These are phyloP conservation scores for Mythimna lalbum DNA, from an alignment of 2,888 invertebrate genomes.

Conservation along the genomic window DNA sequence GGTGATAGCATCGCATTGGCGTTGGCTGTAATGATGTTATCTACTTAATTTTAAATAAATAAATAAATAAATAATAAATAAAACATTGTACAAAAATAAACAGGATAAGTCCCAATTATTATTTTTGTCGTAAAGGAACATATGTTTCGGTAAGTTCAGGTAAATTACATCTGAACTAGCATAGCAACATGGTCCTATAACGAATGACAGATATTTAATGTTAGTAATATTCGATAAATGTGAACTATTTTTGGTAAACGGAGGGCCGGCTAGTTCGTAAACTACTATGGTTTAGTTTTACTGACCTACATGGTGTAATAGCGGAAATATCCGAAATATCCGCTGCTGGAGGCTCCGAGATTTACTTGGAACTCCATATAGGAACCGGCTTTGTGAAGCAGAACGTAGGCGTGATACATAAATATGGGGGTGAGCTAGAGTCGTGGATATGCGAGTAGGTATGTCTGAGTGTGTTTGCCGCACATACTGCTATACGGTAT, in stretches of 20 bases:
- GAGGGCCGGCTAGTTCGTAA: not conserved
- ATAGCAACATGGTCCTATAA: not conserved
- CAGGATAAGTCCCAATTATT: not conserved
- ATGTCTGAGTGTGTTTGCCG: too few species aligned
- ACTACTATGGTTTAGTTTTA: slow-evolving; percentile 27
- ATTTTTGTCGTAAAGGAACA: not conserved
- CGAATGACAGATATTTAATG: not conserved
- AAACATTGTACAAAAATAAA: not conserved
- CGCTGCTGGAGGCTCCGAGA: slow-evolving; percentile 29
- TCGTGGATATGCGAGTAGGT: not conserved
- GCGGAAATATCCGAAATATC: slow-evolving; percentile 45
- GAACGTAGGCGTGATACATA: slow-evolving; percentile 7
- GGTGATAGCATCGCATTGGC: too few species aligned
- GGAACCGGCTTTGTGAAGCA: not conserved
- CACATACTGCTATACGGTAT: too few species aligned
- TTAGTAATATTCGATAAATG: slow-evolving; percentile 1
- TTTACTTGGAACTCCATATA: slow-evolving; percentile 18
- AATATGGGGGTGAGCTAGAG: not conserved
- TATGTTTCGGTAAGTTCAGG: not conserved
- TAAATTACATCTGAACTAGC: not conserved
- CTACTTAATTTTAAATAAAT: too few species aligned
- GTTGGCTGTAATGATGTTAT: too few species aligned
- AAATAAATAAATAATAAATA: too few species aligned
- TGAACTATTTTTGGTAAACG: slow-evolving; percentile 1
- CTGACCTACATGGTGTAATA: slow-evolving; percentile 36